phyloP scores from a whole-genome alignment of 2,888 invertebrate species.

The Biston stratarius region DNA sequence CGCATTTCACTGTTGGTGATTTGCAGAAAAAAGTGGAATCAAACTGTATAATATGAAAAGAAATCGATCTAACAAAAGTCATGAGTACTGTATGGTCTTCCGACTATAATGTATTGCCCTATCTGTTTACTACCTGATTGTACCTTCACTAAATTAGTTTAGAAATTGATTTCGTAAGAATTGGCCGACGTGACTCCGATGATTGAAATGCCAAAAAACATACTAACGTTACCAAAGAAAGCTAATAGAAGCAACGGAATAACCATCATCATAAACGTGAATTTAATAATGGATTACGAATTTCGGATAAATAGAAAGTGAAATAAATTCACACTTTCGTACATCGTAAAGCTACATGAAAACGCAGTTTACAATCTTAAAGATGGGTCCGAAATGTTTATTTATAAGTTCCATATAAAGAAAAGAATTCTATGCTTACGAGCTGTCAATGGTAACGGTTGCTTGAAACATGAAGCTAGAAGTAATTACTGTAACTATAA shows the following conservation, averaged over 20 bases:
- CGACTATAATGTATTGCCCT: background rate
- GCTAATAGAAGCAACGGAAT: slow-evolving; percentile 28
- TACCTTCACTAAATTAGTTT: slow-evolving; percentile 27
- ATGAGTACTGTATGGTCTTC: background rate
- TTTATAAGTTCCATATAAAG: slow-evolving; percentile 32
- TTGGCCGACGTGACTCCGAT: slow-evolving; percentile 33
- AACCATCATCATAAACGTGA: slow-evolving; percentile 34
- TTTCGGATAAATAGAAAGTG: slow-evolving; percentile 39
- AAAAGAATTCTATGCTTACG: slow-evolving; percentile 25
- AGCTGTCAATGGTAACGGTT: slow-evolving; percentile 14
- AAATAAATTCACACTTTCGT: slow-evolving; percentile 36
- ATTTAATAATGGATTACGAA: slow-evolving; percentile 37
- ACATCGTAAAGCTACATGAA: slow-evolving; percentile 46
- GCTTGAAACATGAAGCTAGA: slow-evolving; percentile 4
- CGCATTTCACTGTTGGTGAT: no score
- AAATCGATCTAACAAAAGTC: background rate
- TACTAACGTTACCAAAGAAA: slow-evolving; percentile 25
- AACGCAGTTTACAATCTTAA: slow-evolving; percentile 22
- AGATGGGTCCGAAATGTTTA: slow-evolving; percentile 25
- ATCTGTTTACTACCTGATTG: background rate
- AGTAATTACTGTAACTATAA: slow-evolving; percentile 42
- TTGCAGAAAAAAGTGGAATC: no score
- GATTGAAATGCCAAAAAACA: slow-evolving; percentile 30
- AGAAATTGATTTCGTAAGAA: slow-evolving; percentile 37
- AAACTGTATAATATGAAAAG: no score